Conservation (phyloP, 2,888 invertebrate species). For the Azorinus chamasolen region DNA sequence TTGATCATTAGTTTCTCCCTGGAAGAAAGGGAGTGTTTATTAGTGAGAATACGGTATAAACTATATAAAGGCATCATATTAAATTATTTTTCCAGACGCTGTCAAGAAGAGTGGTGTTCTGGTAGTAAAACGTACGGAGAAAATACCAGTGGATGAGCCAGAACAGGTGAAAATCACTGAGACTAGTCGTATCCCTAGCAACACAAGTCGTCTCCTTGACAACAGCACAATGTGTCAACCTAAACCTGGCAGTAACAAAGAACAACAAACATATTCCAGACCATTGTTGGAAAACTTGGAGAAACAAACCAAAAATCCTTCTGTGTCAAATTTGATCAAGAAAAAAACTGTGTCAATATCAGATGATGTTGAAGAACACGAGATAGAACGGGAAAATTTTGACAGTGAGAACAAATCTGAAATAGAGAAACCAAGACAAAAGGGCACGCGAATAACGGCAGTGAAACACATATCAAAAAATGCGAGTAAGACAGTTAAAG, state of each 20-base stretch:
- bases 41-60: too few species aligned
- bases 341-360: slow-evolving; percentile 53
- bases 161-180: slow-evolving; percentile 51
- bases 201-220: slow-evolving; percentile 10
- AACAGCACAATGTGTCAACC: slow-evolving; percentile 37
- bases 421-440: slow-evolving; percentile 17
- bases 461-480: slow-evolving; percentile 49
- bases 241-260: not conserved
- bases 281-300: not conserved
- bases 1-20: too few species aligned
- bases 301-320: not conserved
- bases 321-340: slow-evolving; percentile 26
- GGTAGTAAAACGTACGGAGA: slow-evolving; percentile 54
- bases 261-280: not conserved
- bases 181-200: slow-evolving; percentile 34
- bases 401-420: slow-evolving; percentile 4
- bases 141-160: slow-evolving; percentile 43
- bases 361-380: slow-evolving; percentile 24
- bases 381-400: slow-evolving; percentile 11
- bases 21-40: too few species aligned
- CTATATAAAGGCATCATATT: too few species aligned
- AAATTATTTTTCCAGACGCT: slow-evolving; percentile 42
- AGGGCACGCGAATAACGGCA: slow-evolving; percentile 41
- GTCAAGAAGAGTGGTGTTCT: slow-evolving; percentile 59
- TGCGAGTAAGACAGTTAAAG: slow-evolving; percentile 17